Conservation (phyloP, 1,140 invertebrate species). For the Riptortus pedestris region DNA sequence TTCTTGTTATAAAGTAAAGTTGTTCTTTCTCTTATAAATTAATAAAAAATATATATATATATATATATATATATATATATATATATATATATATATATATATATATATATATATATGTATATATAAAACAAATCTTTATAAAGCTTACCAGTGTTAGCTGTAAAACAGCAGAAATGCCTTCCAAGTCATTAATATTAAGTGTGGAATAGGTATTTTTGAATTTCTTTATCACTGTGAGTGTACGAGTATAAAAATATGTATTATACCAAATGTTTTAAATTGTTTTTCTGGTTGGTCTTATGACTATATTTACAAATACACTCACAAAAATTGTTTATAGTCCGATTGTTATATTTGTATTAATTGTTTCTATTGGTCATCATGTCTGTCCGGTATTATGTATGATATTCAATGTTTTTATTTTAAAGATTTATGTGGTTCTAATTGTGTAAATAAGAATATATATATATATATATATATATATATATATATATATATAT, state of each 20-base stretch:
- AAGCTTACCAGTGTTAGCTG: not conserved
- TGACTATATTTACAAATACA: not conserved
- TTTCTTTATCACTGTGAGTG: conserved; percentile 10
- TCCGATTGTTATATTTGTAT: conserved; percentile 10
- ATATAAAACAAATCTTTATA: not conserved
- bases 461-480: not conserved
- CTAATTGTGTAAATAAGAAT: not conserved
- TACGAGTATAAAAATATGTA: not conserved
- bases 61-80: not conserved
- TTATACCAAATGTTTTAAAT: conserved; percentile 6
- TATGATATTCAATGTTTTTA: conserved; percentile 3
- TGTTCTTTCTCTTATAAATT: not conserved
- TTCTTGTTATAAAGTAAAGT: not conserved
- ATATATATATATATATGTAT: not conserved
- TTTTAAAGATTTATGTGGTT: conserved; percentile 12
- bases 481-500: conserved; percentile 6
- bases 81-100: not conserved
- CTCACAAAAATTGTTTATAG: conserved; percentile 11
- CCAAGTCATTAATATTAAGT: conserved; percentile 14
- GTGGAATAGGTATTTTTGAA: not conserved
- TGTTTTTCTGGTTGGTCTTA: not conserved
- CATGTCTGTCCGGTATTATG: conserved; percentile 2
- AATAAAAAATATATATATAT: not conserved
- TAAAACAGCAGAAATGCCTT: conserved; percentile 1
- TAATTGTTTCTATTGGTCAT: not conserved